Base-by-base conservation (phyloP, 2,113 vertebrate species). In the Rhea pennata region DNA sequence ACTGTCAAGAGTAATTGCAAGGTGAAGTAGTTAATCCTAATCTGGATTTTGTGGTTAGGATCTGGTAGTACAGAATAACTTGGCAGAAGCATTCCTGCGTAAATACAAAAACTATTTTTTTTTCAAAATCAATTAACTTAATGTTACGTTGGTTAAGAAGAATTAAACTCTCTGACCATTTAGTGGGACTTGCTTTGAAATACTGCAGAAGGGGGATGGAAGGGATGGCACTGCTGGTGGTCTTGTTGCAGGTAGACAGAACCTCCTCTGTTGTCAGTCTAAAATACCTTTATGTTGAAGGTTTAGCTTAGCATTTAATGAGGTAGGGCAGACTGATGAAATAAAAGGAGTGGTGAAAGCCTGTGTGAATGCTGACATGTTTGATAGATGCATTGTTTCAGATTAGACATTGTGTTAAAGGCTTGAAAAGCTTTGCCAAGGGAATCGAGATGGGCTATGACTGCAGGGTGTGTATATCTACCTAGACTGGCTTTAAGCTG, bases 11-110 rank as follows among this genome's bases (percentile, higher is more conserved):
- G 74, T 48, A 31, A 50, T 54, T 86, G 65, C 88, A 56, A 56
- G 0, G 15, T 90, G 85, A 70, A 85, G 31, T 26, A 29, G 23
- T 51, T 75, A 87, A 64, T 90, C 46, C 76, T 65, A 16, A 46
- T 93, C 61, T 86, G 83, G 66, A 50, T 95, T 64, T 79, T 86
- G 73, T 94, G 73, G 48, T 84, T 94, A 84, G 36, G 62, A 83
- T 8, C 36, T 51, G n/a, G 46, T 75, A 72, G 69, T 1, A 31
- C 85, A 82, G 67, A 72, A 69, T 59, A 77, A 26, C 71, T 83
- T 79, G 59, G 53, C 71, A 87, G 82, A 53, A 95, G 53, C 36
- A 62, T 61, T 72, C 33, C 58, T 27, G 26, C 1, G 4, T 72
- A 29, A 71, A 73, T 50, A 64, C 0, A 6, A 65, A n/a, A 46